Percentiles rank a stretch among this genome's conserved stretches.
These are phyloP conservation scores for Gymnothorax reevesii DNA, from an alignment of 2,797 vertebrate species.

Conservation along the genomic window DNA sequence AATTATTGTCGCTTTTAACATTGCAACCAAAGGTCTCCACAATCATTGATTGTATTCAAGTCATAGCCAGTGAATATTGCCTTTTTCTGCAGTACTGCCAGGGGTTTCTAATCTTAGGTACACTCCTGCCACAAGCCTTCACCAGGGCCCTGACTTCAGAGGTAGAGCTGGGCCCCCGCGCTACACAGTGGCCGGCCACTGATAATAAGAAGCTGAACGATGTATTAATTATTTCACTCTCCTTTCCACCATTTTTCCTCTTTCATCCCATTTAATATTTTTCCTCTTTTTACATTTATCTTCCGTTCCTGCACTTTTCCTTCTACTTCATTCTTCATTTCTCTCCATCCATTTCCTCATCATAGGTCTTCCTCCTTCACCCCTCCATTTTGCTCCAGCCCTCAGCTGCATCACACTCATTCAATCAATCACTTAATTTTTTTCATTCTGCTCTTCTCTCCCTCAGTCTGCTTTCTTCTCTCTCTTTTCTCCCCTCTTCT, in stretches of 20 bases:
- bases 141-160: too few species aligned
- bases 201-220: too few species aligned
- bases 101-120: background rate
- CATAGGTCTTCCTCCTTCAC: background rate
- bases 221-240: background rate
- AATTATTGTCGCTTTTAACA: too few species aligned
- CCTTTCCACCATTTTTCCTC: slow-evolving; percentile 32
- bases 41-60: background rate
- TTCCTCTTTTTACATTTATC: background rate
- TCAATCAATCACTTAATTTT: background rate
- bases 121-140: too few species aligned
- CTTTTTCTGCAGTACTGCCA: background rate
- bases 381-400: background rate
- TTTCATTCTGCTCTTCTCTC: slow-evolving; percentile 30
- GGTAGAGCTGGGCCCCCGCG: too few species aligned
- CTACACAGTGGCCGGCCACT: too few species aligned
- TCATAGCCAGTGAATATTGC: background rate
- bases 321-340: background rate
- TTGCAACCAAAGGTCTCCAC: too few species aligned
- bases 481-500: slow-evolving; percentile 35
- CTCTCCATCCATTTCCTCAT: too few species aligned
- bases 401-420: background rate
- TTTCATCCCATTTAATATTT: slow-evolving; percentile 30
- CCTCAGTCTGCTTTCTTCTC: slow-evolving; percentile 27
- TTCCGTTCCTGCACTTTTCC: background rate